Base-by-base conservation (phyloP, 2,797 vertebrate genomes). In the Muscicapa comitata region DNA sequence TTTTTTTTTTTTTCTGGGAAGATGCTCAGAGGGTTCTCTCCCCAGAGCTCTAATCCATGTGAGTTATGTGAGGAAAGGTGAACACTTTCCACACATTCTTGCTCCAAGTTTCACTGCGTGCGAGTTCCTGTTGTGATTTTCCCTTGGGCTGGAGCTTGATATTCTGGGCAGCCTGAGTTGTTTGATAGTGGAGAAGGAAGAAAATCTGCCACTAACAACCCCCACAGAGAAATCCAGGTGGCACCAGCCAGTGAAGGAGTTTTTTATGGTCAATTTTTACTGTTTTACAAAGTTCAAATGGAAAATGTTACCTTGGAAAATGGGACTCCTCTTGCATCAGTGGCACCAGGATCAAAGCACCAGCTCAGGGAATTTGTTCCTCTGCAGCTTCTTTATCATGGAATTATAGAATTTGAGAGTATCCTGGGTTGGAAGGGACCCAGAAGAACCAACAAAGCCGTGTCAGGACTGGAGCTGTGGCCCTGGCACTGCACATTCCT, bases 401-500 rank as follows among this genome's bases (percentile, higher is more conserved):
- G 48, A 55, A 71, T 63, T 31, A 26, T 3, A 21, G 50, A 77
- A 55, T 48, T 75, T 25, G 2, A 5, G 55, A 75, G 28, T 16
- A 37, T 19, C 29, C 31, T 42, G 31, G 20, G 9, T 20, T 68
- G 77, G 62, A 55, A 68, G 31, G 37, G 35, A 47, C 35, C 9
- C 70, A 54, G 23, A n/a, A 42, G 62, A 42, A 11, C 24, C 57
- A 70, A 4, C 6, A 17, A 50, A 75, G 26, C 54, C 0, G 0
- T 12, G 47, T 40, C 0, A 7, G 40, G 42, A 13, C n/a, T 43
- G 38, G 58, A 35, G 48, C 51, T 0, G 1, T 29, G 42, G 3
- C 31, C 21, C 25, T 24, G 35, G 40, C 38, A 13, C 13, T 14
- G 18, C 55, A 55, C 62, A 35, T 31, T 33, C 2, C 33, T 29